These are phyloP conservation scores for Acanthisitta chloris DNA, from an alignment of 2,113 vertebrate genomes.

Conservation along the genomic window DNA sequence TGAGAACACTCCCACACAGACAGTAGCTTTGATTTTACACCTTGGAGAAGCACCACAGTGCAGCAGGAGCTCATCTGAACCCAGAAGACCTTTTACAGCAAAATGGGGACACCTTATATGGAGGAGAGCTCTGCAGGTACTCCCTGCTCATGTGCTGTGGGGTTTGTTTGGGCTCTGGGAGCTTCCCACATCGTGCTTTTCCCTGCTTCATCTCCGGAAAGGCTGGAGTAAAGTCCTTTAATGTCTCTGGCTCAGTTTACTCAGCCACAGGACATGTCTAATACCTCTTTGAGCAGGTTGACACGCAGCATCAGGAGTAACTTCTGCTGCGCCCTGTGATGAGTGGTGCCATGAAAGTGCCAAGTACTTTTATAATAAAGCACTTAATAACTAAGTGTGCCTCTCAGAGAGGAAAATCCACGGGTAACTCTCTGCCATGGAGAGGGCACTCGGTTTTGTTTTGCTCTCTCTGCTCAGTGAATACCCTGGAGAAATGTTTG, in stretches of 20 bases:
- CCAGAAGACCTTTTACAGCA: background rate
- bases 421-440: background rate
- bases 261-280: background rate
- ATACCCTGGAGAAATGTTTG: background rate
- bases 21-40: background rate
- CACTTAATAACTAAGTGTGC: background rate
- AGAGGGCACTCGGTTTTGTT: background rate
- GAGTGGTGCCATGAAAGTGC: background rate
- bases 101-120: rapidly evolving
- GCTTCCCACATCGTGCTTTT: too few species aligned
- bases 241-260: background rate
- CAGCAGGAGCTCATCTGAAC: background rate
- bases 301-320: background rate
- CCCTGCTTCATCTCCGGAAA: background rate
- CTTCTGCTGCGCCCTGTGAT: background rate
- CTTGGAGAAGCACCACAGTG: background rate
- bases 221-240: background rate
- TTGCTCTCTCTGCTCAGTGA: background rate
- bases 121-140: background rate
- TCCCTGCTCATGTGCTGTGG: rapidly evolving
- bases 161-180: background rate
- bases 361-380: background rate
- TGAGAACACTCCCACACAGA: rapidly evolving
- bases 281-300: background rate
- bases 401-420: background rate